These are phyloP conservation scores for Acanthococcus lagerstroemiae DNA, from an alignment of 2,888 invertebrate species.

Conservation along the genomic window DNA sequence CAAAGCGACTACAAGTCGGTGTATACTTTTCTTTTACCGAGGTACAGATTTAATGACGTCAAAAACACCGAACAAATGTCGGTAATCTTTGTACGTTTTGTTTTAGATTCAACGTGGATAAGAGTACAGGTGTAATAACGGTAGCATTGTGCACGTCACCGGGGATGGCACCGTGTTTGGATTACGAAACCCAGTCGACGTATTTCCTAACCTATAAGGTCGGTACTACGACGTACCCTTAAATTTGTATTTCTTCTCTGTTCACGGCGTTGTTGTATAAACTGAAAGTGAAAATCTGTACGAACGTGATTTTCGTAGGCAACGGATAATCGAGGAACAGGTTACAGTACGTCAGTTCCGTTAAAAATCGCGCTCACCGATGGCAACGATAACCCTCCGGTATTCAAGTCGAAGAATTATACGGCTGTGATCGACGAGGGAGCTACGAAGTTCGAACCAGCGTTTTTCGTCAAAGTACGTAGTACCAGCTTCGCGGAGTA, in stretches of 20 bases:
- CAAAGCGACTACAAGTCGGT: too few species aligned
- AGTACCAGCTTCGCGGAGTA: too few species aligned
- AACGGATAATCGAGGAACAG: slow-evolving; percentile 71
- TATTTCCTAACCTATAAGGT: slow-evolving; percentile 78
- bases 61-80: too few species aligned
- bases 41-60: too few species aligned
- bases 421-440: slow-evolving; percentile 78
- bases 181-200: slow-evolving; percentile 69
- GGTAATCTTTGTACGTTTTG: too few species aligned
- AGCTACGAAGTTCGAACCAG: slow-evolving; percentile 71
- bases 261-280: background rate
- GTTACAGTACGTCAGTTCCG: slow-evolving; percentile 66
- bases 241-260: too few species aligned
- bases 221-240: slow-evolving; percentile 35
- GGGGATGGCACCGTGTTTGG: slow-evolving; percentile 62
- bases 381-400: slow-evolving; percentile 81
- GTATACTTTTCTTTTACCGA: too few species aligned
- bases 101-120: slow-evolving; percentile 59
- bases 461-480: slow-evolving; percentile 44
- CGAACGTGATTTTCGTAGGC: slow-evolving; percentile 55
- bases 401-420: slow-evolving; percentile 66
- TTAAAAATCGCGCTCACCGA: slow-evolving; percentile 69
- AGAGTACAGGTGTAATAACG: slow-evolving; percentile 67
- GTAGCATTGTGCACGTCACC: slow-evolving; percentile 64
- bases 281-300: background rate